Evolutionary conservation across 1,140 invertebrate genomes (phyloP).

Genomic region (Leptinotarsa lineolata): DNA sequence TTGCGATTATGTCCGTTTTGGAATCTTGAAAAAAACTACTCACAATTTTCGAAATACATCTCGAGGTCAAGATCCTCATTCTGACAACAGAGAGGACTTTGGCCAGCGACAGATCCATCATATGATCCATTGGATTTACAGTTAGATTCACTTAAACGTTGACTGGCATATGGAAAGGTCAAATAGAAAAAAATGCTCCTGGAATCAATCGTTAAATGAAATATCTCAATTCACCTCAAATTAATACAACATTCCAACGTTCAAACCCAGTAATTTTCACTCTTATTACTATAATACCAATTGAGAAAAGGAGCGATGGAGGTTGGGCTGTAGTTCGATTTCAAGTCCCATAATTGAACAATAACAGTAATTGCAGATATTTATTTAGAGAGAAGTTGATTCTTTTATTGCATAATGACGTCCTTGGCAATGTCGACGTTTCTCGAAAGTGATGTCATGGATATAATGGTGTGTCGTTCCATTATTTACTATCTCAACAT

Average conservation of each 20-base stretch:
- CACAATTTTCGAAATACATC: too few relatives aligned
- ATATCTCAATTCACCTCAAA: background rate
- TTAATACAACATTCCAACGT: background rate
- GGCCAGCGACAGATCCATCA: too few relatives aligned
- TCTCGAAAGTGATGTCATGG: slow-evolving; percentile 14
- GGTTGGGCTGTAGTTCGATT: background rate
- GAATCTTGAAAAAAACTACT: too few relatives aligned
- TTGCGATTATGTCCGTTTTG: too few relatives aligned
- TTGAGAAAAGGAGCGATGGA: slow-evolving; percentile 2
- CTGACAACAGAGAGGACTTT: too few relatives aligned
- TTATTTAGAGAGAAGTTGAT: background rate
- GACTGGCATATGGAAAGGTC: too few relatives aligned
- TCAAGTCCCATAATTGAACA: slow-evolving; percentile 1
- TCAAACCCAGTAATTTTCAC: background rate
- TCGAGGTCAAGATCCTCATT: too few relatives aligned
- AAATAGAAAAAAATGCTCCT: too few relatives aligned
- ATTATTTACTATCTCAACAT: background rate
- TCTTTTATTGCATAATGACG: background rate
- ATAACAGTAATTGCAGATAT: slow-evolving; percentile 1
- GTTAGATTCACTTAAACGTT: too few relatives aligned
- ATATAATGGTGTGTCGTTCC: background rate
- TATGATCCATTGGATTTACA: too few relatives aligned
- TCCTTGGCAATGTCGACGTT: slow-evolving; percentile 12
- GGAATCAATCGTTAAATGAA: too few relatives aligned
- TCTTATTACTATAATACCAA: background rate